Base-by-base conservation (phyloP, 2,888 invertebrate genomes). In the Volucella bombylans region DNA sequence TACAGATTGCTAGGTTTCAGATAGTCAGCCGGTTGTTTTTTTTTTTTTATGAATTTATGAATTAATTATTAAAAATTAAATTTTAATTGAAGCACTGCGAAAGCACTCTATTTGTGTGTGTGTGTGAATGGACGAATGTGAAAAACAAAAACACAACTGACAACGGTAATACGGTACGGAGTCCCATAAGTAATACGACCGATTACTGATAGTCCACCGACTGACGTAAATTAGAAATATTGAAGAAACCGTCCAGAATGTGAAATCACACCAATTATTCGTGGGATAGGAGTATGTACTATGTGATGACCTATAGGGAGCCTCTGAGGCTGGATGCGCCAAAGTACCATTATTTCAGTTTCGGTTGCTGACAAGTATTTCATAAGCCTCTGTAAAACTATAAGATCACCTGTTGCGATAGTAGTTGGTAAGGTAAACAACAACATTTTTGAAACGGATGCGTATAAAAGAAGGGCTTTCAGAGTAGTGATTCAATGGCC, bases 51-150 rank as follows among this genome's bases (percentile, higher is more conserved):
- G 74, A 62, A 69, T 79, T 83, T 71, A 83, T 71, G 71, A 83
- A 79, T 79, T 79, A 79, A 79, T 76, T 83, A 80, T 67, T 82
- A 54, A 72, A 67, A 81, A 82, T 67, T 61, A 31, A 79, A 73
- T 54, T 82, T 67, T 67, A 77, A 77, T 62, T 82, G 82, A 82
- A 47, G 18, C 59, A 61, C 49, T 54, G 65, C 54, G 39, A 61
- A 31, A 31, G 23, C 45, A 54, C 18, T 38, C 54, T 39, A 38
- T 41, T n/a, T 39, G 43, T 23, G 47, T 47, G 61, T 73, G 49
- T 54, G 45, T 62, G 38, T 47, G 38, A 31, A 23, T 23, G 23
- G 1, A 23, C 3, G 3, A 23, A 31, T 31, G 23, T 31, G 15
- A 23, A 47, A 61, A 54, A 39, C 47, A 54, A 54, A 41, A 14